A percentile compares a stretch with the other conserved stretches of the same genome.
These are phyloP conservation scores for Festucalex cinctus DNA, from an alignment of 2,113 vertebrate species.

Conservation along the genomic window DNA sequence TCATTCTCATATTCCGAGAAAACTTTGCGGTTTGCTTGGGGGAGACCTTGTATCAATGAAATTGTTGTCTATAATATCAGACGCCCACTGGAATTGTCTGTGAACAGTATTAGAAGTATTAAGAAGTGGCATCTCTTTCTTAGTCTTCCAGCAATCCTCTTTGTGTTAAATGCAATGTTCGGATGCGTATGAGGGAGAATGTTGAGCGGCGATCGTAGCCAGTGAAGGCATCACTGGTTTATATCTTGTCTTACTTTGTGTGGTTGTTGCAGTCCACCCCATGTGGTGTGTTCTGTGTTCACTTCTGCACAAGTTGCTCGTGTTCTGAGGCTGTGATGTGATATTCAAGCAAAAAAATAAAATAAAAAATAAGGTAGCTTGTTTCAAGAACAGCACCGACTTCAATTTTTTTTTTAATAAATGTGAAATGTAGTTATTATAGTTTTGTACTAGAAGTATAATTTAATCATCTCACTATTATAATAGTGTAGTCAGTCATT, in stretches of 20 bases:
- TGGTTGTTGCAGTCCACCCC: conserved; percentile 45
- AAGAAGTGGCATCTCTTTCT: conserved; percentile 54
- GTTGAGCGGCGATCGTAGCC: conserved; percentile 17
- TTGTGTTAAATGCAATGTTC: conserved; percentile 45
- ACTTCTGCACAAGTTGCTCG: conserved; percentile 44
- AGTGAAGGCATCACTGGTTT: conserved; percentile 19
- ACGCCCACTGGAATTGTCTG: conserved; percentile 39
- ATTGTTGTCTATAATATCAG: background rate
- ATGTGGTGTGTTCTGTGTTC: conserved; percentile 3
- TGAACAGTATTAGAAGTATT: conserved; percentile 13
- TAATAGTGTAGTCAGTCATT: conserved; percentile 61
- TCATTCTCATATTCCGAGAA: background rate
- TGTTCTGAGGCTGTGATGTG: conserved; percentile 39
- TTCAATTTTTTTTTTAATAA: conserved; percentile 18
- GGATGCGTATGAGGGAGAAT: conserved; percentile 35
- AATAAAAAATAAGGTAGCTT: conserved; percentile 30
- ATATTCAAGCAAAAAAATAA: conserved; percentile 23
- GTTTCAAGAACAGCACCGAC: conserved; percentile 28
- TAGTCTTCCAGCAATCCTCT: conserved; percentile 69
- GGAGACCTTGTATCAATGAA: background rate
- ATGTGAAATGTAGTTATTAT: conserved; percentile 51
- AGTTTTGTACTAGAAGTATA: conserved; percentile 46
- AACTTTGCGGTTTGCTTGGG: background rate
- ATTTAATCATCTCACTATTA: conserved; percentile 54
- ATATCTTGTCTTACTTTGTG: conserved; percentile 21